These are phyloP conservation scores for Corythaeola cristata DNA, from an alignment of 2,113 vertebrate genomes.

Conservation along the genomic window DNA sequence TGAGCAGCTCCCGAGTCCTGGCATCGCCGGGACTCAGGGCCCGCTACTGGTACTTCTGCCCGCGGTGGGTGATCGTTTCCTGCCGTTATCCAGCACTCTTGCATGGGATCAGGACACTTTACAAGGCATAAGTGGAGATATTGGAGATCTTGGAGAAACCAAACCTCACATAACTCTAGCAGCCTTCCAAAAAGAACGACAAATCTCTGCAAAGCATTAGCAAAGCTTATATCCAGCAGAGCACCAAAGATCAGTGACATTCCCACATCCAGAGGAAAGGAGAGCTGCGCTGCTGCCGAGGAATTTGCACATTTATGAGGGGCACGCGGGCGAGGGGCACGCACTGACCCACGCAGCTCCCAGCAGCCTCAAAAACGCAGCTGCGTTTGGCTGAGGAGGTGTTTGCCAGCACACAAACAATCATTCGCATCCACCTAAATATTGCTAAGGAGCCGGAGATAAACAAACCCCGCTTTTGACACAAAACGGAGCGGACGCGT, in stretches of 20 bases:
- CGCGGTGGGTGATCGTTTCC: accelerated
- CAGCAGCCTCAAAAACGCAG: not conserved
- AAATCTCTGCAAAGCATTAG: not conserved
- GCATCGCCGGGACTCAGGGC: accelerated
- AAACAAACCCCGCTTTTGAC: not conserved
- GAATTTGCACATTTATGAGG: not conserved
- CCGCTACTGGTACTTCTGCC: accelerated
- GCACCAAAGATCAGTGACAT: not conserved
- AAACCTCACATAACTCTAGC: not conserved
- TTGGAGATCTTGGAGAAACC: not conserved
- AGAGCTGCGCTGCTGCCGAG: not conserved
- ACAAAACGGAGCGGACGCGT: not conserved
- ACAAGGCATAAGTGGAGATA: not conserved
- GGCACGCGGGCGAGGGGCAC: not conserved
- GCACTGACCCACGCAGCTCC: not conserved
- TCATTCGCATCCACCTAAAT: not conserved
- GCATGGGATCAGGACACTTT: not conserved
- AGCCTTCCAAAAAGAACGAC: not conserved
- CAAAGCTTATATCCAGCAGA: not conserved
- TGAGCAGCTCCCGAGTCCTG: not conserved
- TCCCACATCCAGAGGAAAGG: not conserved
- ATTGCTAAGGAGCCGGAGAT: not conserved
- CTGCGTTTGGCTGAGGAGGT: not conserved
- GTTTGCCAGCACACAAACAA: not conserved
- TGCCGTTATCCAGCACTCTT: not conserved